phyloP scores from a whole-genome alignment of 2,888 invertebrate genomes.

The Zootermopsis nevadensis region DNA sequence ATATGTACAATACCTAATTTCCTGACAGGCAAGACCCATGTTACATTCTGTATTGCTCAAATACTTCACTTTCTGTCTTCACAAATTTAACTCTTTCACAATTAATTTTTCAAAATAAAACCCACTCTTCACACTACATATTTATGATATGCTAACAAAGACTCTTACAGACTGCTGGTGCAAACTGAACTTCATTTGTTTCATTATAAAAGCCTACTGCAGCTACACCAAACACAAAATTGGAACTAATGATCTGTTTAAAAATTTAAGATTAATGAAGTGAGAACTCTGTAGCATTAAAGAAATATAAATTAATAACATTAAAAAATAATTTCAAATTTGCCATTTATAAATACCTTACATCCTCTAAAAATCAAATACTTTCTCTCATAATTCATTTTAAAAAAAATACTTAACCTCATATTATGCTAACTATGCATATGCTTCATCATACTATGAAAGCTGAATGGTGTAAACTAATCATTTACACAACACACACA shows the following conservation, averaged over 20 bases:
- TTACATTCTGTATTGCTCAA: neutral
- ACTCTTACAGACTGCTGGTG: neutral
- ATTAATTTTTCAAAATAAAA: neutral
- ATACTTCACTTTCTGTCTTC: neutral
- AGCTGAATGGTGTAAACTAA: neutral
- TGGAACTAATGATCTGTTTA: too few relatives aligned
- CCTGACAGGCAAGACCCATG: neutral
- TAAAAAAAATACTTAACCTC: neutral
- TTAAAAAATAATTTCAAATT: too few relatives aligned
- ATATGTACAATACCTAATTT: neutral
- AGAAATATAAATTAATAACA: too few relatives aligned
- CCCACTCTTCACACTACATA: neutral
- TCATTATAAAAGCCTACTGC: neutral
- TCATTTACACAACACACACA: neutral
- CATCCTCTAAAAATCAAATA: neutral
- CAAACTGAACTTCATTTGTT: neutral
- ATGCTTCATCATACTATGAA: neutral
- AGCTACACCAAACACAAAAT: neutral
- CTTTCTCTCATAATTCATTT: neutral
- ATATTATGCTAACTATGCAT: neutral
- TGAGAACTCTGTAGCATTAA: too few relatives aligned
- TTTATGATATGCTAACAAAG: conserved; percentile 14
- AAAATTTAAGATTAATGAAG: too few relatives aligned
- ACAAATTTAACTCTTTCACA: neutral
- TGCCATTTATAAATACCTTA: neutral